These are phyloP conservation scores for Pseudococcus longispinus DNA, from an alignment of 2,888 invertebrate genomes.

Conservation along the genomic window DNA sequence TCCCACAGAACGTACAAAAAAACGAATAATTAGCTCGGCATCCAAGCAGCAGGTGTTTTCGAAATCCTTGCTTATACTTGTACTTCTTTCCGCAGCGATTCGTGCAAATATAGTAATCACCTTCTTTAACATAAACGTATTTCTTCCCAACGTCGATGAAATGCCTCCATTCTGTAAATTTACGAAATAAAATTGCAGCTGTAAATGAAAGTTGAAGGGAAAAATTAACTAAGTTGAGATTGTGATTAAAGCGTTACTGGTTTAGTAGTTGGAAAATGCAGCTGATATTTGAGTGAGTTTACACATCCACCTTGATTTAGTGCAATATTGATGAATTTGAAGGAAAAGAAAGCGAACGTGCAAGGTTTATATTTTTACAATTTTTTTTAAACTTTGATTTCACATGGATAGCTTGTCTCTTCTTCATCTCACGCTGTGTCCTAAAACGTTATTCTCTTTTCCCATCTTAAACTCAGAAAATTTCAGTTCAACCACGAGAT, in stretches of 20 bases:
- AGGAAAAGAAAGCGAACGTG: neutral
- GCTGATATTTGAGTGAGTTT: neutral
- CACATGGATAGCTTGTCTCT: too few relatives aligned
- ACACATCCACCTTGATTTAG: neutral
- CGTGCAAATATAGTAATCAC: slow-evolving; percentile 55
- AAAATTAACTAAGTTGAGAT: neutral
- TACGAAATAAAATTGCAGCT: neutral
- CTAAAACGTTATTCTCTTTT: too few relatives aligned
- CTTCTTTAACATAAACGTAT: slow-evolving; percentile 29
- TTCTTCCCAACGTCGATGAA: slow-evolving; percentile 22
- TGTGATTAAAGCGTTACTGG: neutral
- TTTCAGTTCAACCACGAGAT: too few relatives aligned
- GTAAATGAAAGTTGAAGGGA: neutral
- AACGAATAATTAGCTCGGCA: slow-evolving; percentile 65
- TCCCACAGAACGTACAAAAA: slow-evolving; percentile 63
- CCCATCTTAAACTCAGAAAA: too few relatives aligned
- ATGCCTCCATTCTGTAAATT: slow-evolving; percentile 18
- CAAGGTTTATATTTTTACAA: too few relatives aligned
- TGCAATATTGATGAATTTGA: neutral
- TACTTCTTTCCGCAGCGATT: slow-evolving; percentile 65
- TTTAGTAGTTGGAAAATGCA: neutral
- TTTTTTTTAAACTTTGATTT: too few relatives aligned
- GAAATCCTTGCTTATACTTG: slow-evolving; percentile 64
- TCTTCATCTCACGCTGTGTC: too few relatives aligned
- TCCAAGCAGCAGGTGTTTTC: slow-evolving; percentile 61